Percentiles rank a stretch among this genome's conserved stretches.
phyloP scores from a whole-genome alignment of 23 tunicate species.

The Halocynthia aurantium region DNA sequence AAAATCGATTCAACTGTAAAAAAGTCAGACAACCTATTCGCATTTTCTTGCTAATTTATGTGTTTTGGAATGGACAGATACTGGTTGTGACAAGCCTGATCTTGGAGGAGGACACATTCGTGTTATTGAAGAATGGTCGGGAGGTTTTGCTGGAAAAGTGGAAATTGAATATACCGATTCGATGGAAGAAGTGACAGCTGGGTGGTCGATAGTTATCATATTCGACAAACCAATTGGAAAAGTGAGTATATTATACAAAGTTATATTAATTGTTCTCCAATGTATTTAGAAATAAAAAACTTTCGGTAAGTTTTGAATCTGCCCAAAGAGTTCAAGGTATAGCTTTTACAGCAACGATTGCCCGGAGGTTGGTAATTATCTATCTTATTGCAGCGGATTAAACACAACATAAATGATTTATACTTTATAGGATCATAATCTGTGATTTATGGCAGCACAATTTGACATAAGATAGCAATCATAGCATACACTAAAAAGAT shows the following conservation, averaged over 20 bases:
- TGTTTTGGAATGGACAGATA: neutral
- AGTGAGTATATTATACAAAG: constrained; percentile 24
- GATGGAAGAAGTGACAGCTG: constrained; percentile 1
- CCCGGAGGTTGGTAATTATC: too few species aligned
- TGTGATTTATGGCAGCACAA: too few species aligned
- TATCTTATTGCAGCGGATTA: too few species aligned
- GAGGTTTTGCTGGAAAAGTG: constrained; percentile 68
- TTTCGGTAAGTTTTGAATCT: too few species aligned
- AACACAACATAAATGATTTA: too few species aligned
- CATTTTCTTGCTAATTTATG: neutral
- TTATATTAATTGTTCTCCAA: neutral
- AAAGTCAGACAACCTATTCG: neutral
- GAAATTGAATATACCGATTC: constrained; percentile 27
- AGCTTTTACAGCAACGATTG: too few species aligned
- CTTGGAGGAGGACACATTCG: constrained; percentile 27
- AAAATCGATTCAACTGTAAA: neutral
- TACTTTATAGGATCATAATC: too few species aligned
- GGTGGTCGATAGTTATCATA: constrained; percentile 62
- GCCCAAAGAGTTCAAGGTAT: too few species aligned
- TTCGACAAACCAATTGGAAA: constrained; percentile 45
- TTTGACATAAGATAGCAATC: too few species aligned
- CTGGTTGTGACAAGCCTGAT: constrained; percentile 26
- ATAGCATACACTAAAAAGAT: too few species aligned
- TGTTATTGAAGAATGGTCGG: constrained; percentile 54
- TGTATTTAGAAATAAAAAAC: neutral